Base-by-base conservation (phyloP, 2,888 invertebrate species). In the Choristoneura rosaceana region DNA sequence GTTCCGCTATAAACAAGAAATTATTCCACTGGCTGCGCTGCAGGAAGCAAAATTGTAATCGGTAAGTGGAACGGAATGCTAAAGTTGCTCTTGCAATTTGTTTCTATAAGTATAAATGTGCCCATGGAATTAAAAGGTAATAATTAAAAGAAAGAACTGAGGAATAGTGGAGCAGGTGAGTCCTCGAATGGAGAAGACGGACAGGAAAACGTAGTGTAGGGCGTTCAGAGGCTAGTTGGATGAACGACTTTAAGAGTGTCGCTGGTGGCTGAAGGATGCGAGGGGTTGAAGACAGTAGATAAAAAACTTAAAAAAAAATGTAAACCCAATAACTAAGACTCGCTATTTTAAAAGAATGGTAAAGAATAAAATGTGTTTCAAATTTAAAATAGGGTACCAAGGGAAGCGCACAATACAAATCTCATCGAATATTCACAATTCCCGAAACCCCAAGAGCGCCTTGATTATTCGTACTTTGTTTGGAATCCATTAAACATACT, bases 361-460 rank as follows among this genome's bases (percentile, higher is more conserved):
- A 25, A 7, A 38, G 7, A 5, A 38, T 38, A 38, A 38, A 38
- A 38, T n/a, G n/a, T 47, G n/a, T n/a, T n/a, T n/a, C 47, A 47
- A 47, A 47, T 47, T 70, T 50, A 60, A 70, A 70, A 41, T 60
- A 52, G 52, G 64, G 17, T 59, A 52, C 33, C 43, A 50, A 50
- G 61, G 60, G 52, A 66, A 66, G 50, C 60, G 55, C 52, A 45
- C 45, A 62, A 50, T 67, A 58, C 58, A 58, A 55, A 55, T 61
- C 61, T 67, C 67, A 71, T 71, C 67, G 62, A 63, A 68, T 73
- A 73, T 73, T 68, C 68, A 73, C 62, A 67, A 68, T 64, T 34
- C 59, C 38, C 38, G 38, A 17, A 71, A 38, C 47, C 41, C 41
- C 43, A 33, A 55, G 9, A 25, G 2, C 38, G 50, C 10, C 38